phyloP scores from a whole-genome alignment of 2,797 vertebrate species.

The Atherinosoma microstoma region DNA sequence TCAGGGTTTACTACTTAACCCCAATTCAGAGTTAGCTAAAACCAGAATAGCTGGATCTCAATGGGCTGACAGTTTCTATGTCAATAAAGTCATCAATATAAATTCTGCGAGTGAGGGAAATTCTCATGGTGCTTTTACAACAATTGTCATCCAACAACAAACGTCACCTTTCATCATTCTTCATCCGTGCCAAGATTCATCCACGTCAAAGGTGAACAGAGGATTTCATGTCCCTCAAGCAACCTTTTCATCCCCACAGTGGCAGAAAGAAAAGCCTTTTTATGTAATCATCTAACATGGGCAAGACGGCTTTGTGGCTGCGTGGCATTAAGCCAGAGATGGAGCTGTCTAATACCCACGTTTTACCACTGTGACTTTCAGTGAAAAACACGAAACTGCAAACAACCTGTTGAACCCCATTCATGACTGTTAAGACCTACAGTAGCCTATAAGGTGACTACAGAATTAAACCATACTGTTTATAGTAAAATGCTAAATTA shows the following conservation, averaged over 20 bases:
- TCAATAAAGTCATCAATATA: no score
- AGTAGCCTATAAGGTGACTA: not conserved
- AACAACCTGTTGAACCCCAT: not conserved
- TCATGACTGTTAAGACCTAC: not conserved
- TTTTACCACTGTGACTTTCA: not conserved
- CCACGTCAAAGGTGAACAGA: not conserved
- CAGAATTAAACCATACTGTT: not conserved
- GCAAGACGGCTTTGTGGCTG: not conserved
- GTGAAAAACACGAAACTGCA: not conserved
- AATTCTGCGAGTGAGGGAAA: not conserved
- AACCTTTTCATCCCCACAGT: not conserved
- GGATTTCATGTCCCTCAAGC: not conserved
- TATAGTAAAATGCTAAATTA: not conserved
- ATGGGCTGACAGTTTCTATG: not conserved
- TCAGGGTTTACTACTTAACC: not conserved
- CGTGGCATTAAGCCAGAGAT: not conserved
- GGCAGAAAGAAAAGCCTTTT: not conserved
- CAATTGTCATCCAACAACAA: not conserved
- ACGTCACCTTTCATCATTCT: no score
- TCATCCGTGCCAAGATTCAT: not conserved
- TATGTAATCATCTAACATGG: not conserved
- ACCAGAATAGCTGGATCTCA: not conserved
- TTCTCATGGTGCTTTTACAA: not conserved
- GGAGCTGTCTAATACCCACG: not conserved
- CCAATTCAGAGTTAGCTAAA: not conserved